Base-by-base conservation (phyloP, 2,797 vertebrate genomes). In the Poeciliopsis gracilis region DNA sequence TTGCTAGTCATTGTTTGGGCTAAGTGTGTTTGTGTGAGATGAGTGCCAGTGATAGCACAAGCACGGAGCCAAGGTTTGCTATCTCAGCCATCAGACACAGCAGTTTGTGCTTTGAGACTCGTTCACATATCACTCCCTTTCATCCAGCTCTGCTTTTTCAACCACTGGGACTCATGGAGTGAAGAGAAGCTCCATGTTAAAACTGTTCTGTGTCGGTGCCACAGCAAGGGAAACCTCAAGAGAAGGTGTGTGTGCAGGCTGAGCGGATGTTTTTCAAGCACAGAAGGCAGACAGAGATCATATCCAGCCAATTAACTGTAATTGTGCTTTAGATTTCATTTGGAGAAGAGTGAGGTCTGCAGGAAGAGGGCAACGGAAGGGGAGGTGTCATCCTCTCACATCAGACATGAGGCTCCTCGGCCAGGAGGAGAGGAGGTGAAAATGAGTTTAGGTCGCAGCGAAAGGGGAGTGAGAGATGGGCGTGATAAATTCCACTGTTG, bases 11-110 rank as follows among this genome's bases (percentile, higher is more conserved):
- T 93, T 94, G 90, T 93, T 90, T 92, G 86, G 86, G 87, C 89
- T 93, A 84, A 89, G 82, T 88, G 87, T 94, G 93, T 93, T 91
- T 93, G 84, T 91, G 84, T 79, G 88, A 92, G 94, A 95, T 94
- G 83, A 92, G 86, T 80, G 82, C 61, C 74, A 45, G 49, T 70
- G 93, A 95, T 95, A 92, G 76, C 63, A 25, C 47, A 75, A 70
- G 28, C 75, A 78, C 45, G 88, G 83, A 92, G 93, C 89, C 85
- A 78, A 73, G 75, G 72, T 78, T 75, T 78, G 51, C 75, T 92
- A 91, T 96, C 90, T 78, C 23, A 79, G 77, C 46, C 78, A 93
- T 95, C 88, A 36, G 71, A 88, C 90, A 93, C 90, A 87, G 82
- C 77, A 75, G 82, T 59, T 83, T 61, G 70, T 86, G 47, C 79